Conservation (phyloP, 2,113 vertebrate species). For the Grammomys surdaster region DNA sequence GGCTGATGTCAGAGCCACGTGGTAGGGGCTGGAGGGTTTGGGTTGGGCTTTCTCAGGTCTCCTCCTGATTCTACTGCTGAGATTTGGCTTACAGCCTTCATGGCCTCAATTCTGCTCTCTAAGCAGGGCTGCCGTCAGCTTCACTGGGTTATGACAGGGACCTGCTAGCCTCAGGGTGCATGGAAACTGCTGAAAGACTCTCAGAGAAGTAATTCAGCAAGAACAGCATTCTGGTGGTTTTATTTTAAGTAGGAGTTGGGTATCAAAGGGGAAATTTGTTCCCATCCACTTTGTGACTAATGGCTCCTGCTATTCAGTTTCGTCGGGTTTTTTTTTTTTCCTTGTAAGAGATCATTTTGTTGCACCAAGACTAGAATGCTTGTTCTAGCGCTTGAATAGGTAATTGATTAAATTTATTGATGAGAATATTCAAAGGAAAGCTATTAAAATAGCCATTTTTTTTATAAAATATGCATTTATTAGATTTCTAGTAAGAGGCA, state of each 20-base stretch:
- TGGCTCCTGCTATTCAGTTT: neutral
- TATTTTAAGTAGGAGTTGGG: slow-evolving; percentile 39
- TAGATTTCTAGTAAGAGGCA: slow-evolving; percentile 51
- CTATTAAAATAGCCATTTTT: slow-evolving; percentile 46
- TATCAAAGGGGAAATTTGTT: slow-evolving; percentile 29
- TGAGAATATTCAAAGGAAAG: slow-evolving; percentile 50
- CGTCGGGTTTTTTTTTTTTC: neutral
- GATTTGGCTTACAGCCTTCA: neutral
- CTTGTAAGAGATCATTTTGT: slow-evolving; percentile 30
- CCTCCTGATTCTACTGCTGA: neutral
- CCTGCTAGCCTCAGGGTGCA: neutral
- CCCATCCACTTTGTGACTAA: slow-evolving; percentile 34
- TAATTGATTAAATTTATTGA: slow-evolving; percentile 71
- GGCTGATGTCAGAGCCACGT: too few relatives aligned
- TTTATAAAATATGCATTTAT: slow-evolving; percentile 63
- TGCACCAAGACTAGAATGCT: neutral
- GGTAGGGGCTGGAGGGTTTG: neutral
- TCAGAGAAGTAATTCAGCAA: neutral
- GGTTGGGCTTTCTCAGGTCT: neutral
- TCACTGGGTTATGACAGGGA: neutral
- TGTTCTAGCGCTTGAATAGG: slow-evolving; percentile 3
- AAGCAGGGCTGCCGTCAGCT: neutral
- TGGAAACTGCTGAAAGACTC: neutral
- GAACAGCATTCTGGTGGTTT: slow-evolving; percentile 5
- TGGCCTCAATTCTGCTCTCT: neutral